Percentiles rank a stretch among this genome's conserved stretches.
Conservation (phyloP, 2,888 invertebrate genomes). For the Drosophila antonietae region DNA sequence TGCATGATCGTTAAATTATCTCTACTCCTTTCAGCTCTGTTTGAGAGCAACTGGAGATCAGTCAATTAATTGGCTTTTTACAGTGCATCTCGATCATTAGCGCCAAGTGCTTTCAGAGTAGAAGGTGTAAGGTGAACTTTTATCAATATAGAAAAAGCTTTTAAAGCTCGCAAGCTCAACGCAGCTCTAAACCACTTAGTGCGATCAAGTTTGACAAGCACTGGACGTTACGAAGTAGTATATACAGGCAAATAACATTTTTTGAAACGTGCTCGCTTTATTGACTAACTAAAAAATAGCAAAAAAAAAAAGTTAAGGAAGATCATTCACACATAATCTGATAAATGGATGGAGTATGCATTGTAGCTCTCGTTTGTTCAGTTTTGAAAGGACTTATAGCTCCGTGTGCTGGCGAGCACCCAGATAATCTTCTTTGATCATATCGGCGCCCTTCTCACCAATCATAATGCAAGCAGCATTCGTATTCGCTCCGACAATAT, state of each 20-base stretch:
- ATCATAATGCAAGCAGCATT: conserved; percentile 88
- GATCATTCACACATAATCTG: conserved; percentile 39
- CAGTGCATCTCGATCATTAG: background rate
- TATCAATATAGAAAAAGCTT: background rate
- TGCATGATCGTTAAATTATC: no score
- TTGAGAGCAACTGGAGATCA: background rate
- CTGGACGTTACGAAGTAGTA: background rate
- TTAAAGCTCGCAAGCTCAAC: conserved; percentile 7
- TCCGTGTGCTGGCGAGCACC: conserved; percentile 51
- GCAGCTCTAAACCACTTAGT: conserved; percentile 4
- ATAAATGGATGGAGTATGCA: conserved; percentile 18
- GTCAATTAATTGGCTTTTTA: background rate
- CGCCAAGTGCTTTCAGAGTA: background rate
- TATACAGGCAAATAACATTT: background rate
- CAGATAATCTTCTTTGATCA: conserved; percentile 86
- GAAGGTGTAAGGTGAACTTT: background rate
- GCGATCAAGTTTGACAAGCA: background rate
- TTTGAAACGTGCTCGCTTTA: conserved; percentile 18
- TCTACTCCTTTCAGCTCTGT: background rate
- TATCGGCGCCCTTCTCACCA: conserved; percentile 88
- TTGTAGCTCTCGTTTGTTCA: conserved; percentile 1
- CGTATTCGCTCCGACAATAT: conserved; percentile 87
- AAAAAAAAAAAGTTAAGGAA: conserved; percentile 14
- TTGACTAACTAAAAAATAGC: conserved; percentile 23
- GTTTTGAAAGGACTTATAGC: conserved; percentile 34